phyloP scores from a whole-genome alignment of 2,113 vertebrate genomes.

The Aegithalos caudatus region DNA sequence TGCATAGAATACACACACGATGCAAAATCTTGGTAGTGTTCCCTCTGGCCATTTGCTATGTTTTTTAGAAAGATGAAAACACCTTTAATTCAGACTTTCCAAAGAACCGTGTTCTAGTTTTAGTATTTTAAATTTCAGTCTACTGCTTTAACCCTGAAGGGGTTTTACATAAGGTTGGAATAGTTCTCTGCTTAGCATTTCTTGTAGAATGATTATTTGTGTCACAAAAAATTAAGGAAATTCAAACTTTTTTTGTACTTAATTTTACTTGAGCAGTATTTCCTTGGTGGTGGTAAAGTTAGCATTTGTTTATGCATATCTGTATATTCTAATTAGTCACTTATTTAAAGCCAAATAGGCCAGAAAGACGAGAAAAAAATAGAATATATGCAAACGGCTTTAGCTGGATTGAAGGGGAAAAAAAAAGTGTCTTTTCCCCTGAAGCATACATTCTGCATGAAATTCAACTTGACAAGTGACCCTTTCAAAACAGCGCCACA shows the following conservation, averaged over 20 bases:
- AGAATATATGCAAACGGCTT: slow-evolving; percentile 23
- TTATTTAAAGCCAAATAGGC: background rate
- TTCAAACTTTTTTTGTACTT: background rate
- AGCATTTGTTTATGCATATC: background rate
- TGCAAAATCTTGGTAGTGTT: background rate
- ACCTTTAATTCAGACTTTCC: slow-evolving; percentile 35
- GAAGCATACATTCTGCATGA: slow-evolving; percentile 52
- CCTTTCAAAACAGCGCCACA: slow-evolving; percentile 31
- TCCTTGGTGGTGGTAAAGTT: background rate
- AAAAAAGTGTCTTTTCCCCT: slow-evolving; percentile 3
- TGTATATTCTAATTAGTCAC: background rate
- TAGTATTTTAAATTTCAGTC: slow-evolving; percentile 15
- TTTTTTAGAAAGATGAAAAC: slow-evolving; percentile 25
- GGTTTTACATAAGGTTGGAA: background rate
- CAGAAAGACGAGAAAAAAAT: background rate
- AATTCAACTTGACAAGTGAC: slow-evolving; percentile 68
- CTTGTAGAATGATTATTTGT: background rate
- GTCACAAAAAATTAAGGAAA: background rate
- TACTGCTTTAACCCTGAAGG: slow-evolving; percentile 6
- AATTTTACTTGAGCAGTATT: background rate
- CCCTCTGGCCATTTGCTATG: background rate
- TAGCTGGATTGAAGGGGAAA: background rate
- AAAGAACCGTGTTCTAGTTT: slow-evolving; percentile 28
- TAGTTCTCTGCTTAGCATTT: background rate
- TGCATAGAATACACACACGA: background rate